These are phyloP conservation scores for Branchinecta lindahli DNA, from an alignment of 1,140 invertebrate genomes.

Conservation along the genomic window DNA sequence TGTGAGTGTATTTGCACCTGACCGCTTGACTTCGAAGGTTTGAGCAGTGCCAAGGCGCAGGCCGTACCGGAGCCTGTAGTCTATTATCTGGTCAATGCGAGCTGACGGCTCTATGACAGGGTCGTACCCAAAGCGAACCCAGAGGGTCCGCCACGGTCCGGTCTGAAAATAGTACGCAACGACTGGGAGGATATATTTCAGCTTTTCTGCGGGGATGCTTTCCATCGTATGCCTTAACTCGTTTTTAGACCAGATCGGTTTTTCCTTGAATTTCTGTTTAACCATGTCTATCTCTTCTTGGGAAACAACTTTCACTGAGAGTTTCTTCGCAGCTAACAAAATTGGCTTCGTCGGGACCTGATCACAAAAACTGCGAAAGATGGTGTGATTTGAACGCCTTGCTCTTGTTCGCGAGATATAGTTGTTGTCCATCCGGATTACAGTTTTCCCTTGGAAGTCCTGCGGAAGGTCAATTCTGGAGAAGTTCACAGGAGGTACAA, in stretches of 20 bases:
- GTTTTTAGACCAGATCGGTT: slow-evolving; percentile 70
- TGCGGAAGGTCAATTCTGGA: slow-evolving; percentile 50
- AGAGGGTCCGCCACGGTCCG: slow-evolving; percentile 74
- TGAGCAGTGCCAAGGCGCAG: slow-evolving; percentile 19
- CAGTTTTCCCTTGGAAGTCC: slow-evolving; percentile 28
- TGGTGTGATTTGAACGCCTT: slow-evolving; percentile 38
- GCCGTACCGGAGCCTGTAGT: slow-evolving; percentile 52
- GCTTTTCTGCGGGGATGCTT: slow-evolving; percentile 40
- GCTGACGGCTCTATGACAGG: slow-evolving; percentile 58
- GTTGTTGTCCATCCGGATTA: slow-evolving; percentile 28
- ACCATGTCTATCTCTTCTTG: slow-evolving; percentile 35
- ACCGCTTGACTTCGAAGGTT: slow-evolving; percentile 18
- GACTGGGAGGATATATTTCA: slow-evolving; percentile 63
- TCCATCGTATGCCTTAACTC: slow-evolving; percentile 46
- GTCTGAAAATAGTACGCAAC: slow-evolving; percentile 66
- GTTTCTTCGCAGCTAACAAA: slow-evolving; percentile 34
- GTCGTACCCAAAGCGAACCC: slow-evolving; percentile 72
- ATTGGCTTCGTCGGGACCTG: slow-evolving; percentile 38
- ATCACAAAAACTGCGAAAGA: slow-evolving; percentile 38
- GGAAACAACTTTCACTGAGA: slow-evolving; percentile 35
- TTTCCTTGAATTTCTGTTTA: slow-evolving; percentile 38
- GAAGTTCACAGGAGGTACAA: slow-evolving; percentile 57
- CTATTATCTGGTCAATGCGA: slow-evolving; percentile 67
- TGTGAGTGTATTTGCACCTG: slow-evolving; percentile 14
- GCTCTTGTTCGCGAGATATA: slow-evolving; percentile 39